Evolutionary conservation across 2,888 invertebrate species (phyloP), one percentile per base, ranked within the genome.

Genomic region (Ernsta delagoae): DNA sequence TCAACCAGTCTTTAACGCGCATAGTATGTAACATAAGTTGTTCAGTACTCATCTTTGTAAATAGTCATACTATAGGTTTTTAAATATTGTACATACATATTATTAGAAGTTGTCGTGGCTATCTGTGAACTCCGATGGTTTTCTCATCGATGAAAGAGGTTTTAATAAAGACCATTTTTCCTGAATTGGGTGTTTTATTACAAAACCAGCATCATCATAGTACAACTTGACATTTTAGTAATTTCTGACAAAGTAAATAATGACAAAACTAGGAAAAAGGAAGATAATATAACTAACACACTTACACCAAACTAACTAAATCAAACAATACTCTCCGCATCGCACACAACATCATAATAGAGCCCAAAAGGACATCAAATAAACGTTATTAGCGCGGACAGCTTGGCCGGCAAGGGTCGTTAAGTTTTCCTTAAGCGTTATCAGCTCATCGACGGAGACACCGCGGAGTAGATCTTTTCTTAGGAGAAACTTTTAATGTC

Each of bases 101-200:
- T 24, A 89, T 78, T 87, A 87, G 81, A 72, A 73, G 75, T 80
- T 71, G 81, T 80, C 83, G 85, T 86, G 79, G 77, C 80, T 86
- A 88, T 86, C 84, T 88, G 88, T 88, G 82, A 63, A 82, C 82
- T 83, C 74, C 78, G 83, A 77, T 81, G 81, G 80, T 76, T 73
- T 74, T 77, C 74, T 83, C 83, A 83, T 79, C 83, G 73, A 72
- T 75, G 74, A 78, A 80, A 75, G 78, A 80, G 87, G 85, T 87
- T 90, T 88, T 84, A 90, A 84, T 89, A 90, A 89, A 90, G 83
- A 84, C 86, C 86, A 86, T 83, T 67, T 88, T 89, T 87, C 87
- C 83, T 83, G 85, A 81, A 11, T 1, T 24, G 6, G 63, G 61
- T 65, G 77, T 84, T 79, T 82, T 60, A 79, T 81, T 82, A 73